Evolutionary conservation across 2,888 invertebrate species (phyloP), one percentile per base, ranked within the genome.

Genomic region (Heliothis peltigera): DNA sequence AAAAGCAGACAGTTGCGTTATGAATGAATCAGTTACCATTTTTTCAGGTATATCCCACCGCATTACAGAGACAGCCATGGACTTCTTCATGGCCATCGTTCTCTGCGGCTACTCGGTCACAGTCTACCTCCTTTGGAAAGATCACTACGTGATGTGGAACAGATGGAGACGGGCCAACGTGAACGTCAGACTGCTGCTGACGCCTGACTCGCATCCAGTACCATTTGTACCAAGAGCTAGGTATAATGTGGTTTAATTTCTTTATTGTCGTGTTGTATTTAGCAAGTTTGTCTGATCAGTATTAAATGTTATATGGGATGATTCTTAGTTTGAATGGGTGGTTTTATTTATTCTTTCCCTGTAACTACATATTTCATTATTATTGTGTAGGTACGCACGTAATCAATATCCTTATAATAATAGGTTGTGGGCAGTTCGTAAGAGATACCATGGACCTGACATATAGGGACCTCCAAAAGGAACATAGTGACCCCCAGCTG

Each of bases 121-220:
- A 0, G 94, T 96, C 5, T 97, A 96, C 85, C 88, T 96, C 25
- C 90, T 97, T 8, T 94, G 96, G 87, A 96, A 96, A 86, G 97
- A 97, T 80, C 96, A 97, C 79, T 94, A 96, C 79, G 92, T 95
- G 17, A 96, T 96, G 80, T 97, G 97, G 97, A 97, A 96, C 84
- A 93, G 96, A 47, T 97, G 97, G 97, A 95, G 97, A 89, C 95
- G 95, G 39, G 95, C 95, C 55, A 96, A 96, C 42, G 96, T 97
- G 19, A 96, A 96, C 82, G 96, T 97, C 47, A 93, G 96, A 51
- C 88, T 96, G 17, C 87, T 96, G 18, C 88, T 96, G 78, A 92
- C 95, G 2, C 95, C 95, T 2, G 95, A 95, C 65, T 83, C 94
- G 0, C 91, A 93, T 58, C 95, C 93, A 1, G 93, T 93, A 56